Base-by-base conservation (phyloP, 2,888 invertebrate genomes). In the Phlogophora meticulosa region DNA sequence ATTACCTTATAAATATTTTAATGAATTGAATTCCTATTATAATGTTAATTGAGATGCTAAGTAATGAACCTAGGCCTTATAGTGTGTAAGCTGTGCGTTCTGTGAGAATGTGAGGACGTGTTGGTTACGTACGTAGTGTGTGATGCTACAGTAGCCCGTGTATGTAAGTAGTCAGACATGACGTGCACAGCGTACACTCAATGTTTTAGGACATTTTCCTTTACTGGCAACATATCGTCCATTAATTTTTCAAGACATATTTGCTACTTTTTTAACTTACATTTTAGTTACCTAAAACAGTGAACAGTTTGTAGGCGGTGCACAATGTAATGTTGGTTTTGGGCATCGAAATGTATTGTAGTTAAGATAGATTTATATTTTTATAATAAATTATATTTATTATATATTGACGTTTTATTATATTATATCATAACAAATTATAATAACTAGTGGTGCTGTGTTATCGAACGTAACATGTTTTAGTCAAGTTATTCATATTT, bases 331-430 rank as follows among this genome's bases (percentile, higher is more conserved):
- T 66, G 58, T 81, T 71, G 63, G 43, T 60, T 61, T 32, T 62
- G 70, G 38, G 60, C 22, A 53, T 42, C 32, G 60, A 60, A 46
- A 22, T 28, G 49, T 63, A 55, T 42, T 83, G 75, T 82, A 84
- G 80, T 80, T 81, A 80, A 70, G 59, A 70, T 82, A 81, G 73
- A 77, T 76, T 90, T 77, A 76, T 91, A 90, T 91, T 90, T 91
- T 89, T 87, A 69, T 90, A 91, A 89, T 91, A 91, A 91, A 90
- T 76, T 9, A 76, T 78, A 78, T 86, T 87, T 87, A 82, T 85
- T 80, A 83, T 82, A 73, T 72, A 61, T 15, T 43, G 51, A 61
- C 68, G 74, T 83, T 87, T 82, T 83, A 85, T 88, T 88, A 57
- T 63, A 58, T 17, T 53, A 17, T n/a, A 46, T 11, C 4, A 24